Percentiles rank a stretch among this genome's conserved stretches.
These are phyloP conservation scores for Babyrousa celebensis DNA, from an alignment of 2,797 vertebrate species.

Conservation along the genomic window DNA sequence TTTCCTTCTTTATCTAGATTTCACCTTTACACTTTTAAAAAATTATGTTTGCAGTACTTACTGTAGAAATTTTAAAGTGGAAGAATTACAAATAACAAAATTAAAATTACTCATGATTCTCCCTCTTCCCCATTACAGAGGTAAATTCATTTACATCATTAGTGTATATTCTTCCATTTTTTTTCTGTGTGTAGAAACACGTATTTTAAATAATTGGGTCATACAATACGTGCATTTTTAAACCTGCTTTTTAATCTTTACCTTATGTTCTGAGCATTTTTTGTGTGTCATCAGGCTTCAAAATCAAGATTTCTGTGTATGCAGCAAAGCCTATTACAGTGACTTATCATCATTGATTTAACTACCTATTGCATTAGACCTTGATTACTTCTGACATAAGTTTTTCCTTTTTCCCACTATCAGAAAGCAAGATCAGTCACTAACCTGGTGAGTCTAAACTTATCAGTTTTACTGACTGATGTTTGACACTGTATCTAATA, in stretches of 20 bases:
- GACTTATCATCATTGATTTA: not conserved
- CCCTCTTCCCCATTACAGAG: not conserved
- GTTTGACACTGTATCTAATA: not conserved
- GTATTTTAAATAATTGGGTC: not conserved
- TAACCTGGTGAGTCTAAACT: not conserved
- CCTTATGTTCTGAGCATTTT: conserved; percentile 26
- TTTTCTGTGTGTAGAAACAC: not conserved
- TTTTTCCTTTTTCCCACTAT: not conserved
- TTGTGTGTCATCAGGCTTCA: not conserved
- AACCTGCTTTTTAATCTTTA: conserved; percentile 32
- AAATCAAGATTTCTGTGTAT: conserved; percentile 38
- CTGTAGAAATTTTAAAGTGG: not conserved
- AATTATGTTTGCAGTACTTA: not conserved
- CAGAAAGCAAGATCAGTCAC: conserved; percentile 6
- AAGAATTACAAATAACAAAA: conserved; percentile 43
- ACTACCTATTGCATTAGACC: not conserved
- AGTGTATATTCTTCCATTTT: not conserved
- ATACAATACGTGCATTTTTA: not conserved
- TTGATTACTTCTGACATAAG: not conserved
- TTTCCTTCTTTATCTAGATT: not conserved
- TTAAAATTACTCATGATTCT: not conserved
- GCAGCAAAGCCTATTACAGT: not conserved
- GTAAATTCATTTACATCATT: not conserved
- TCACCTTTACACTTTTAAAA: not conserved
- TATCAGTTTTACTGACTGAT: not conserved